These are phyloP conservation scores for Calameuta pallipes DNA, from an alignment of 2,888 invertebrate genomes.

Conservation along the genomic window DNA sequence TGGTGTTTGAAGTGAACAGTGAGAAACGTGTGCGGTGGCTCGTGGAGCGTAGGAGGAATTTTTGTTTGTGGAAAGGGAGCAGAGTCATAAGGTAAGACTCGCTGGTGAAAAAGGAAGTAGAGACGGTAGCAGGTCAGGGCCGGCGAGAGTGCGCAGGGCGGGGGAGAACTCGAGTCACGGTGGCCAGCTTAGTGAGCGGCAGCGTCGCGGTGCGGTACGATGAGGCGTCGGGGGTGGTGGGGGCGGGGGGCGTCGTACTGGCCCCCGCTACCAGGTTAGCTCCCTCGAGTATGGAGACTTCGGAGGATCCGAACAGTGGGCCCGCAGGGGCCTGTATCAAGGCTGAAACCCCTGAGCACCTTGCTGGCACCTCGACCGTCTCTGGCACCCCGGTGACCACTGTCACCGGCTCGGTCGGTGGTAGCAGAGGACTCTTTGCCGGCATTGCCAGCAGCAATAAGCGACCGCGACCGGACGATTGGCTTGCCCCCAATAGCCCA, in stretches of 20 bases:
- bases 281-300: conserved; percentile 53
- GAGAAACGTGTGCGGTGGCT: not conserved
- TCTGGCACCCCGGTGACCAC: conserved; percentile 58
- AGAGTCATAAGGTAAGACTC: not conserved
- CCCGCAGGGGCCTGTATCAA: conserved; percentile 47
- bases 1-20: conserved; percentile 25
- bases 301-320: conserved; percentile 25
- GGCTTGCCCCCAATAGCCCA: conserved; percentile 75
- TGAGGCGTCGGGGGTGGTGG: conserved; percentile 68
- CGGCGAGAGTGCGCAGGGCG: conserved; percentile 7
- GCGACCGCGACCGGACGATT: conserved; percentile 72
- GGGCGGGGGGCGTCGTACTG: conserved; percentile 64
- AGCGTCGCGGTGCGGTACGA: conserved; percentile 62
- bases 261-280: conserved; percentile 67
- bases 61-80: not conserved
- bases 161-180: conserved; percentile 44
- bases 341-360: conserved; percentile 69
- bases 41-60: not conserved
- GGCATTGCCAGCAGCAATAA: conserved; percentile 67
- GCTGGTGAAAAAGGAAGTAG: not conserved
- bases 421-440: conserved; percentile 58
- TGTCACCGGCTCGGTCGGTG: conserved; percentile 46
- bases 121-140: conserved; percentile 13
- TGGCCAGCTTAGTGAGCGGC: conserved; percentile 63
- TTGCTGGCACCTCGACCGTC: conserved; percentile 55